Evolutionary conservation across 2,113 vertebrate species (phyloP).

Genomic region (Pseudorasbora parva): DNA sequence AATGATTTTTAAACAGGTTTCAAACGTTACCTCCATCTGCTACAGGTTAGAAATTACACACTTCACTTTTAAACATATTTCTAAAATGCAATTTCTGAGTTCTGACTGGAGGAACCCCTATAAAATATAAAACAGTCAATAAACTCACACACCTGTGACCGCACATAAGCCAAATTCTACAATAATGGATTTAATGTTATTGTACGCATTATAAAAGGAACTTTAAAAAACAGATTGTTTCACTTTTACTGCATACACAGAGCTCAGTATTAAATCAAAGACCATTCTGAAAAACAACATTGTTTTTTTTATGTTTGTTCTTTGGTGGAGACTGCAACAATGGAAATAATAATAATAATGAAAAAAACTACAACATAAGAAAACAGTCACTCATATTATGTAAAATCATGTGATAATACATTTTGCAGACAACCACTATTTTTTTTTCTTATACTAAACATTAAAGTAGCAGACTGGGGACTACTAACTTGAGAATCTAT

Average conservation of each 20-base stretch:
- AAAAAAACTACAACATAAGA: neutral
- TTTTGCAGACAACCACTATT: no score
- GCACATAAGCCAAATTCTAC: neutral
- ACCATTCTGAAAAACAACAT: neutral
- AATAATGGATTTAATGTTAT: neutral
- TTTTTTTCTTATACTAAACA: neutral
- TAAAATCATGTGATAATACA: no score
- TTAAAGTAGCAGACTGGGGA: neutral
- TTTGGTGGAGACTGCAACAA: neutral
- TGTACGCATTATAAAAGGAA: neutral
- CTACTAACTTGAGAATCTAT: neutral
- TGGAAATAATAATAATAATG: neutral
- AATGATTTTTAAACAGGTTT: constrained; percentile 1
- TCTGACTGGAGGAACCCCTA: neutral
- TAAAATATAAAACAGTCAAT: neutral
- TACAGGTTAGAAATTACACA: neutral
- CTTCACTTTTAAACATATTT: neutral
- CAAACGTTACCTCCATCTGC: neutral
- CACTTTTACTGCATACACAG: neutral
- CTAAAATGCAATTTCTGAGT: neutral
- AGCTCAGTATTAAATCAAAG: neutral
- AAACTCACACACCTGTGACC: neutral
- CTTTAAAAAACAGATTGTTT: neutral
- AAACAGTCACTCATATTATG: no score
- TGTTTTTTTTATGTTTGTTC: neutral